These are phyloP conservation scores for Calephelis nemesis DNA, from an alignment of 1,140 invertebrate species.

Conservation along the genomic window DNA sequence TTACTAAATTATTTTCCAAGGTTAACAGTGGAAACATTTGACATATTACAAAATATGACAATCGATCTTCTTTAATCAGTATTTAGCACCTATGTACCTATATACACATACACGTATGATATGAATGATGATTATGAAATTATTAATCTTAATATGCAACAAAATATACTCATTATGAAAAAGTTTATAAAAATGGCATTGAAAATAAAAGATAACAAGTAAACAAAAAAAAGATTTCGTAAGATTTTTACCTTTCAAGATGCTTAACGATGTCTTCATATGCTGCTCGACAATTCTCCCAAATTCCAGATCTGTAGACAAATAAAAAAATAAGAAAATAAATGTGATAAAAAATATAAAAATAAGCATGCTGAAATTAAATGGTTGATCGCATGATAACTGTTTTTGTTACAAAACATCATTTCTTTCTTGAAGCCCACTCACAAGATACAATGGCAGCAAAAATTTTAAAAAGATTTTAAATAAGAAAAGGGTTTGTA, in stretches of 20 bases:
- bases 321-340: constrained; percentile 70
- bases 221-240: constrained; percentile 7
- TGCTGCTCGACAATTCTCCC: constrained; percentile 95
- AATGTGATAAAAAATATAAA: constrained; percentile 28
- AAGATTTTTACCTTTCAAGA: constrained; percentile 88
- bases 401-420: constrained; percentile 40
- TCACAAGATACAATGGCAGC: constrained; percentile 52
- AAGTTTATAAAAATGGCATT: not conserved
- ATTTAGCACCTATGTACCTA: too few relatives aligned
- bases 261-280: constrained; percentile 96
- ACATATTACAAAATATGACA: too few relatives aligned
- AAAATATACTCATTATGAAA: not conserved
- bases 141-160: too few relatives aligned
- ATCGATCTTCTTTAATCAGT: too few relatives aligned
- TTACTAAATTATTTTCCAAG: too few relatives aligned
- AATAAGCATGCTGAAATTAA: constrained; percentile 21
- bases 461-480: constrained; percentile 63
- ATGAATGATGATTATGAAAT: too few relatives aligned
- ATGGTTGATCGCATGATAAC: constrained; percentile 23
- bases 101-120: too few relatives aligned
- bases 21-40: too few relatives aligned
- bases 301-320: constrained; percentile 91
- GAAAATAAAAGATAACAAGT: constrained; percentile 13
- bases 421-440: constrained; percentile 32
- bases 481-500: constrained; percentile 70